A percentile compares a stretch with the other conserved stretches of the same genome.
Evolutionary conservation across 2,888 invertebrate species (phyloP).

Genomic region (Drosophila birchii): DNA sequence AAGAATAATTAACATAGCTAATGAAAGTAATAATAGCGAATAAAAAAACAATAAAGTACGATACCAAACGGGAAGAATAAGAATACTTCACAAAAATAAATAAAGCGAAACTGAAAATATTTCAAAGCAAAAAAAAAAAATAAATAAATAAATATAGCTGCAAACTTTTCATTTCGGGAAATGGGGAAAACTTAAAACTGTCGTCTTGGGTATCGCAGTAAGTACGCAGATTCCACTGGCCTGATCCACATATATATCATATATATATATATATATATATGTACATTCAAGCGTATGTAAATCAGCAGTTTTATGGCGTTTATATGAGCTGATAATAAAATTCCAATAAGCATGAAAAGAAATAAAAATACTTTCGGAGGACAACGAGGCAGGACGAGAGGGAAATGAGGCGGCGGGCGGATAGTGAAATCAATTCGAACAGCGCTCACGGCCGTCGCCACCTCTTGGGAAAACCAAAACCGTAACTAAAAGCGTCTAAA

Average conservation of each 20-base stretch:
- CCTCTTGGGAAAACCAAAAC: constrained; percentile 50
- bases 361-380: constrained; percentile 68
- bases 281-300: constrained; percentile 21
- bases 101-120: constrained; percentile 67
- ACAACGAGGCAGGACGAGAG: too few species aligned
- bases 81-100: constrained; percentile 68
- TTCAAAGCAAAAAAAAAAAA: constrained; percentile 54
- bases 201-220: constrained; percentile 2
- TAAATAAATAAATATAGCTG: not conserved
- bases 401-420: not conserved
- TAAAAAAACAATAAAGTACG: constrained; percentile 65
- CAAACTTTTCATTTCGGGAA: constrained; percentile 20
- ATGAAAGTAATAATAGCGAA: constrained; percentile 57
- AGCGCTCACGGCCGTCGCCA: constrained; percentile 24
- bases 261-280: too few species aligned
- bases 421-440: constrained; percentile 63
- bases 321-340: constrained; percentile 80
- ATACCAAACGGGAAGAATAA: constrained; percentile 33
- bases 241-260: constrained; percentile 3
- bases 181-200: not conserved
- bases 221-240: constrained; percentile 16
- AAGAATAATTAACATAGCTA: constrained; percentile 48
- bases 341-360: constrained; percentile 76
- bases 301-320: constrained; percentile 72
- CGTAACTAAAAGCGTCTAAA: constrained; percentile 75